Percentiles rank a stretch among this genome's conserved stretches.
Conservation (phyloP, 1,140 invertebrate species). For the Euwallacea fornicatus region DNA sequence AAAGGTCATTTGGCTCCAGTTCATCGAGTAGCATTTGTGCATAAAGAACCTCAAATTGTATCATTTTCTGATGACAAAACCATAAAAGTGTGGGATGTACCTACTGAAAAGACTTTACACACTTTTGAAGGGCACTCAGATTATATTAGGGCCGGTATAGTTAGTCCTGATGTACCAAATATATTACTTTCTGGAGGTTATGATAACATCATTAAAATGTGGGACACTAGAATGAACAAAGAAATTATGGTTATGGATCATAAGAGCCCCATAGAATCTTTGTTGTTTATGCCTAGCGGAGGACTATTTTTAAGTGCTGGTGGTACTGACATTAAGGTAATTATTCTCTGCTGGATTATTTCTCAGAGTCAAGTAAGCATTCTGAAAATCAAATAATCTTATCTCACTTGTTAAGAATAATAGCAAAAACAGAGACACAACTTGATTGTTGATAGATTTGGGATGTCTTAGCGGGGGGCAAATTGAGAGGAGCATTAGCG, state of each 20-base stretch:
- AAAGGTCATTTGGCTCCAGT: slow-evolving; percentile 70
- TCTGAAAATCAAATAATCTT: background rate
- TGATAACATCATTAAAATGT: slow-evolving; percentile 88
- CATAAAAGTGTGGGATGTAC: slow-evolving; percentile 87
- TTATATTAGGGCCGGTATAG: slow-evolving; percentile 79
- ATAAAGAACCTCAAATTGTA: slow-evolving; percentile 74
- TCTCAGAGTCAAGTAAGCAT: background rate
- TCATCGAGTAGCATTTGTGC: slow-evolving; percentile 82
- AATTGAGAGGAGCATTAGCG: slow-evolving; percentile 75
- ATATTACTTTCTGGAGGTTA: slow-evolving; percentile 89
- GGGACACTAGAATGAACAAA: slow-evolving; percentile 77
- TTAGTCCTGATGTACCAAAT: slow-evolving; percentile 74
- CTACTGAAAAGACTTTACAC: slow-evolving; percentile 71
- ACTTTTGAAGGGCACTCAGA: slow-evolving; percentile 74
- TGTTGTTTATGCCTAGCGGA: slow-evolving; percentile 86
- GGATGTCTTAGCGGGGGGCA: slow-evolving; percentile 87
- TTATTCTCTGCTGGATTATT: background rate
- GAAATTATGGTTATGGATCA: slow-evolving; percentile 80
- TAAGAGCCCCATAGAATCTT: slow-evolving; percentile 86
- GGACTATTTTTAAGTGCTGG: slow-evolving; percentile 91
- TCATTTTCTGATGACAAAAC: slow-evolving; percentile 95
- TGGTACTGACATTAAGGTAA: slow-evolving; percentile 79
- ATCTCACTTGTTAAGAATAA: background rate
- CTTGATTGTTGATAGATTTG: slow-evolving; percentile 62
- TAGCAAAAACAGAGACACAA: too few relatives aligned